Evolutionary conservation across 2,113 vertebrate genomes (phyloP), one percentile per base, ranked within the genome.

Genomic region (Castor canadensis): DNA sequence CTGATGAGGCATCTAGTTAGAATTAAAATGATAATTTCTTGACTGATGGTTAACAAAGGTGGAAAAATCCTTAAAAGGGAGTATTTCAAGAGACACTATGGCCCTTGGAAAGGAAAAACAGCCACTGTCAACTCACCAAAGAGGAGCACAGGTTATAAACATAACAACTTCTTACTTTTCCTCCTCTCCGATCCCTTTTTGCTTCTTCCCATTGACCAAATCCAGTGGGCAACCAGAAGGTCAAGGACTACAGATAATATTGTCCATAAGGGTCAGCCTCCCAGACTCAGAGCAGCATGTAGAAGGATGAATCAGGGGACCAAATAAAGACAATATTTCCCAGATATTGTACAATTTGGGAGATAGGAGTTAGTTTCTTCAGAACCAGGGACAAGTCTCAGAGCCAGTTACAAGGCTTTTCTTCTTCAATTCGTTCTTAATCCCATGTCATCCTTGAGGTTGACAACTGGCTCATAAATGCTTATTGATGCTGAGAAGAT

Each of bases 251-350:
- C 24, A 56, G 7, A 22, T 30, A 38, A 26, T 76, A 19, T 54
- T 75, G 40, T 52, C 10, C 5, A 3, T 10, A 73, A 7, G 56
- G 43, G 7, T 47, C 40, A 86, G 79, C 13, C 1, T 77, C 15
- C 15, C 3, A 6, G 30, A 24, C 15, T 9, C 32, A 85, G n/a
- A 49, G n/a, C 7, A 71, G 22, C 11, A 38, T 32, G 3, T 10
- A 15, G 43, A 49, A 73, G 8, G 11, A 10, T 0, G 12, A 8
- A 8, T 15, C 30, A 7, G 11, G 32, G 71, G 0, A 12, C 60
- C 35, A 58, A 32, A 3, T 6, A 19, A 22, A 80, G n/a, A 15
- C 17, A 4, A 28, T 43, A 11, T 13, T 38, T 47, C 19, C n/a
- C 17, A 82, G 22, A 60, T 83, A 85, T 45, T 47, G 0, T 38